Evolutionary conservation across 2,113 vertebrate species (phyloP).

Genomic region (Ivindomyrus marchei): DNA sequence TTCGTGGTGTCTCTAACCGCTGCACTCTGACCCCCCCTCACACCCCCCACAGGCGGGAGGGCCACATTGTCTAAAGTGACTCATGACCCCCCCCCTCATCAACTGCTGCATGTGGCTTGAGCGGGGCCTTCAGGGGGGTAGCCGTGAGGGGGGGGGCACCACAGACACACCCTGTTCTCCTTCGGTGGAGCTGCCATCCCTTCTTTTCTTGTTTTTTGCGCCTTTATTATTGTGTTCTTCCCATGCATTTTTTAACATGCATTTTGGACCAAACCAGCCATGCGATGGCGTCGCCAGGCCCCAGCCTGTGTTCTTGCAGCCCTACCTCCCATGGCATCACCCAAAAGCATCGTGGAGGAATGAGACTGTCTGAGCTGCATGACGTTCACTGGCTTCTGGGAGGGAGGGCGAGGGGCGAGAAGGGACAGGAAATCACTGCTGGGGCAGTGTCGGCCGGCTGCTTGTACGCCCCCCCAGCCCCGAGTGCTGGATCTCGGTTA

Average conservation of each 20-base stretch:
- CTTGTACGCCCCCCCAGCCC: too few relatives aligned
- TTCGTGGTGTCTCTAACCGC: conserved; percentile 20
- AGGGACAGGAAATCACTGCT: conserved; percentile 25
- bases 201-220: not conserved
- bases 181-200: conserved; percentile 8
- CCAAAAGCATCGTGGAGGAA: conserved; percentile 38
- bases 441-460: not conserved
- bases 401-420: conserved; percentile 18
- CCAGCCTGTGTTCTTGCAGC: conserved; percentile 23
- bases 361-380: conserved; percentile 47
- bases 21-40: not conserved
- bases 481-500: not conserved
- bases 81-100: not conserved
- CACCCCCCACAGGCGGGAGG: not conserved
- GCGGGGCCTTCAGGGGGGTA: not conserved
- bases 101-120: conserved; percentile 20
- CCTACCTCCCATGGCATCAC: conserved; percentile 41
- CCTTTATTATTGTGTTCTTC: conserved; percentile 7
- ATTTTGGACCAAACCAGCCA: conserved; percentile 27
- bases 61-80: not conserved
- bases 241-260: conserved; percentile 37
- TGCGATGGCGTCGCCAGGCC: conserved; percentile 20
- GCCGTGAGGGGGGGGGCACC: not conserved
- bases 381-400: conserved; percentile 30
- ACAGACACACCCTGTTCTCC: not conserved